These are phyloP conservation scores for Macropis europaea DNA, from an alignment of 2,888 invertebrate genomes.

Conservation along the genomic window DNA sequence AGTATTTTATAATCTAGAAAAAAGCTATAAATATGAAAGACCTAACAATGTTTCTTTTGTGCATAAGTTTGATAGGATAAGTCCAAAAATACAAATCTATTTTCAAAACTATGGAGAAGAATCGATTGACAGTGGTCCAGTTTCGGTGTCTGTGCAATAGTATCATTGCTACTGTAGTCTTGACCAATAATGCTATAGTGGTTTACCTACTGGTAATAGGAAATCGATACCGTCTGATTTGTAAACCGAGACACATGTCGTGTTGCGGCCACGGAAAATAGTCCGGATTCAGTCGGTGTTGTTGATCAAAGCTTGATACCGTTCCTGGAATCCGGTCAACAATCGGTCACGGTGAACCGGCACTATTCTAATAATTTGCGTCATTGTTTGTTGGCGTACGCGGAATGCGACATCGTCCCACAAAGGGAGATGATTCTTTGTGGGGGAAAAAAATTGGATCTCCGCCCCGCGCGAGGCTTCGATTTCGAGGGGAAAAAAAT, in stretches of 20 bases:
- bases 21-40: no score
- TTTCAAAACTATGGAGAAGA: no score
- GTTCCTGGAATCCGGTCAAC: conserved; percentile 23
- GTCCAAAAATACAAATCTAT: no score
- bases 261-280: conserved; percentile 24
- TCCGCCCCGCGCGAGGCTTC: neutral
- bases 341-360: neutral
- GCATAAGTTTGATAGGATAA: no score
- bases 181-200: conserved; percentile 21
- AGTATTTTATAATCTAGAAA: no score
- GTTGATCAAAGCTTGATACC: conserved; percentile 19
- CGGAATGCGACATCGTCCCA: neutral
- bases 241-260: conserved; percentile 22
- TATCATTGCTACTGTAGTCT: no score
- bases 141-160: no score
- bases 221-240: conserved; percentile 46
- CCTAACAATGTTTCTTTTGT: no score
- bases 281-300: conserved; percentile 19
- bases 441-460: neutral
- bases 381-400: conserved; percentile 20
- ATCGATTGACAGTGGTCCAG: no score
- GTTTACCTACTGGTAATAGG: conserved; percentile 41
- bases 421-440: neutral
- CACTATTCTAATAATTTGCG: conserved; percentile 25
- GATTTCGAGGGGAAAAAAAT: neutral